Evolutionary conservation across 2,113 vertebrate species (phyloP).

Genomic region (Lepisosteus oculatus): DNA sequence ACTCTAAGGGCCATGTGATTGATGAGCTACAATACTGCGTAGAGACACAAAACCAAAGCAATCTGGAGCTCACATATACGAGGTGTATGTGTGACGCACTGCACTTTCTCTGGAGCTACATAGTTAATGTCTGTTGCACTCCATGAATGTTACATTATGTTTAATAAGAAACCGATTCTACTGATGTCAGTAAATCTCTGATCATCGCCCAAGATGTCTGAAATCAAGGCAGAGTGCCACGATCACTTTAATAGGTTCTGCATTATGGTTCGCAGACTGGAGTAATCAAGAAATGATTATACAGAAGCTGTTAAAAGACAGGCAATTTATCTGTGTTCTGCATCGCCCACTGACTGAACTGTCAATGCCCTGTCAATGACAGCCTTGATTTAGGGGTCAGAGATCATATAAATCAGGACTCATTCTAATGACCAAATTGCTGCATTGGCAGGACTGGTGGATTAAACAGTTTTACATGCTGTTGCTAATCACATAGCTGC

Average conservation of each 20-base stretch:
- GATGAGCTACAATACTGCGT: no score
- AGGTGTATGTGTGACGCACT: neutral
- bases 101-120: neutral
- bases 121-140: neutral
- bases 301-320: constrained; percentile 16
- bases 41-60: no score
- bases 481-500: no score
- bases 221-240: constrained; percentile 16
- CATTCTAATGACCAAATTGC: neutral
- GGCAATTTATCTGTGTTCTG: constrained; percentile 7
- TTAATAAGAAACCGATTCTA: neutral
- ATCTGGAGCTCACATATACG: no score
- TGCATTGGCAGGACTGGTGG: neutral
- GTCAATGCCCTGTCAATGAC: neutral
- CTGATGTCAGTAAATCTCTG: constrained; percentile 17
- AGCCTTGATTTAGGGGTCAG: neutral
- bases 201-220: constrained; percentile 9
- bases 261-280: constrained; percentile 16
- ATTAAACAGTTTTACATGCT: constrained; percentile 3
- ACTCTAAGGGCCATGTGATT: no score
- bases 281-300: constrained; percentile 25
- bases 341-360: neutral
- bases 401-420: constrained; percentile 6
- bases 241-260: constrained; percentile 19
- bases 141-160: neutral